phyloP scores from a whole-genome alignment of 1,140 invertebrate species.

The Rhyzopertha dominica region DNA sequence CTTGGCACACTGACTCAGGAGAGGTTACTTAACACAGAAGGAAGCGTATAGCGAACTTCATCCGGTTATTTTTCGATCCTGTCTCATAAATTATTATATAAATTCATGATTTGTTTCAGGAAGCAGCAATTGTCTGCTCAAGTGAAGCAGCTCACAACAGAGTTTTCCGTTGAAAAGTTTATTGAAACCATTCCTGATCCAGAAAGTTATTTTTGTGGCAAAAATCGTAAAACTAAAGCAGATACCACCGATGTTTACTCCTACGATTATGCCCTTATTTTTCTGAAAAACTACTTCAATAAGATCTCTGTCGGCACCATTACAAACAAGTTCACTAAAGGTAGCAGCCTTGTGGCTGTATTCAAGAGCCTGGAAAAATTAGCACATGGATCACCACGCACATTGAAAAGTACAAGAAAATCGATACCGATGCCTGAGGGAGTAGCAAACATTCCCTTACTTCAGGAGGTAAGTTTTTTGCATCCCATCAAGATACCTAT shows the following conservation, averaged over 20 bases:
- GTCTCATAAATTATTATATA: neutral
- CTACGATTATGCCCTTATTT: constrained; percentile 34
- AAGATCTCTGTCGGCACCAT: neutral
- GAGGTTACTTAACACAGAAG: no score
- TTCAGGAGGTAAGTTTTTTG: constrained; percentile 45
- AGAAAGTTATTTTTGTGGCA: constrained; percentile 47
- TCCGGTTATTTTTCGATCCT: no score
- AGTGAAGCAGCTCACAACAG: constrained; percentile 42
- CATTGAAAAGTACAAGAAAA: constrained; percentile 29
- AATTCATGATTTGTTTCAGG: constrained; percentile 19
- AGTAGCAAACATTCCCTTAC: constrained; percentile 41
- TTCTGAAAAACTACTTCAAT: constrained; percentile 34
- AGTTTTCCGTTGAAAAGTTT: constrained; percentile 51
- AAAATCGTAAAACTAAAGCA: constrained; percentile 31
- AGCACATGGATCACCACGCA: constrained; percentile 17
- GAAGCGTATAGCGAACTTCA: no score
- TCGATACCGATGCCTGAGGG: constrained; percentile 21
- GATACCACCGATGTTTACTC: constrained; percentile 24
- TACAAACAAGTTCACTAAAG: constrained; percentile 10
- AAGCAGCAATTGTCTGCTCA: constrained; percentile 38
- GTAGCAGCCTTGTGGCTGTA: constrained; percentile 22
- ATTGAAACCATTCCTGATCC: constrained; percentile 55
- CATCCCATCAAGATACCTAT: no score
- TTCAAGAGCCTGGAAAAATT: constrained; percentile 22
- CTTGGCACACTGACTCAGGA: no score